phyloP scores from a whole-genome alignment of 1,140 invertebrate genomes.

The Prorops nasuta region DNA sequence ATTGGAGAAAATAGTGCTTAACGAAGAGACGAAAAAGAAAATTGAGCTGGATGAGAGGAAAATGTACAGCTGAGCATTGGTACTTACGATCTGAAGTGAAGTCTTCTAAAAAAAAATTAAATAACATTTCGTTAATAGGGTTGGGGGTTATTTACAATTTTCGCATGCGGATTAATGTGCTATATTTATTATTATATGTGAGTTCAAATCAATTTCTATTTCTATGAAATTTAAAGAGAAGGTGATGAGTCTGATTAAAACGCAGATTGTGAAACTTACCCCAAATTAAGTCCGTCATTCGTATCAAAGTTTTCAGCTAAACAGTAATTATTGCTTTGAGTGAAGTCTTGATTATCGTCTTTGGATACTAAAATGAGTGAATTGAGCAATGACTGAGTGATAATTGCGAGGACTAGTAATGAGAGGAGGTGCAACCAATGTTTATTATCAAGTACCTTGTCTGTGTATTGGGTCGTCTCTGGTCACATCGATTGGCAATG shows the following conservation, averaged over 20 bases:
- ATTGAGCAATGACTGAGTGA: neutral
- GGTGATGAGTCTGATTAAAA: too few species aligned
- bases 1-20: too few species aligned
- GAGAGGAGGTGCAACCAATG: neutral
- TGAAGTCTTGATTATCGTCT: conserved; percentile 50
- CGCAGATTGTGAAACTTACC: too few species aligned
- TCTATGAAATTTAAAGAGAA: too few species aligned
- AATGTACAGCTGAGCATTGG: conserved; percentile 3
- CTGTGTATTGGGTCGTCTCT: conserved; percentile 74
- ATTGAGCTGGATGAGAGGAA: neutral
- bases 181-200: too few species aligned
- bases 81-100: conserved; percentile 52
- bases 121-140: too few species aligned
- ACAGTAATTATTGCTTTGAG: conserved; percentile 54
- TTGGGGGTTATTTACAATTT: too few species aligned
- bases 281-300: conserved; percentile 40
- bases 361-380: conserved; percentile 46
- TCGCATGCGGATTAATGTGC: too few species aligned
- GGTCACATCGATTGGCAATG: conserved; percentile 87
- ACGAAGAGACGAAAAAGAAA: too few species aligned
- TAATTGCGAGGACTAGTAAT: too few species aligned
- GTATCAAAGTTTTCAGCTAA: conserved; percentile 51
- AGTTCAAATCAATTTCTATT: too few species aligned
- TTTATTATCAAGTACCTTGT: too few species aligned
- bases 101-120: conserved; percentile 42